A percentile compares a stretch with the other conserved stretches of the same genome.
Evolutionary conservation across 2,797 vertebrate species (phyloP).

Genomic region (Chelidonichthys spinosus): DNA sequence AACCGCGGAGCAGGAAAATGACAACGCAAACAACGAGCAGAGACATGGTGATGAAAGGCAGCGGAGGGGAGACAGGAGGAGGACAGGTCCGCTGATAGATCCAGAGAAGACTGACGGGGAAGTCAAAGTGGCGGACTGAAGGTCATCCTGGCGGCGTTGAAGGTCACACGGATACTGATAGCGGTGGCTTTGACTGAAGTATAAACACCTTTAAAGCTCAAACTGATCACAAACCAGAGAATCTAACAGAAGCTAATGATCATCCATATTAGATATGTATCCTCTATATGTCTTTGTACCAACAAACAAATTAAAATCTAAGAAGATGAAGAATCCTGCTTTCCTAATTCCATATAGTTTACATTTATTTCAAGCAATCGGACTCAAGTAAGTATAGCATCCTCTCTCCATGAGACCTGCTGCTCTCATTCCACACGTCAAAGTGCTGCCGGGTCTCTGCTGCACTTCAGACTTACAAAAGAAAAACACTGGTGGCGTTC

Average conservation of each 20-base stretch:
- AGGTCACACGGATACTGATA: background rate
- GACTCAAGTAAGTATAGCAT: too few relatives aligned
- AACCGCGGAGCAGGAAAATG: constrained; percentile 30
- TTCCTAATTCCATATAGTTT: too few relatives aligned
- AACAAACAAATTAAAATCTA: too few relatives aligned
- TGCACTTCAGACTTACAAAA: constrained; percentile 43
- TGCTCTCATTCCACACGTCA: constrained; percentile 1
- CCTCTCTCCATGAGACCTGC: constrained; percentile 22
- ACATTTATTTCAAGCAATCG: too few relatives aligned
- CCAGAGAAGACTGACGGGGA: background rate
- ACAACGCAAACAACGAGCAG: constrained; percentile 26
- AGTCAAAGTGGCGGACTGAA: constrained; percentile 1
- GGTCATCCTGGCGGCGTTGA: background rate
- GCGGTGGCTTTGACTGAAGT: constrained; percentile 2
- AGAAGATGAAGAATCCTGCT: too few relatives aligned
- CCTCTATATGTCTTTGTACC: background rate
- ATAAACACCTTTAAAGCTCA: background rate
- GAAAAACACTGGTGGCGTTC: background rate
- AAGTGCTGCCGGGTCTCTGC: constrained; percentile 33
- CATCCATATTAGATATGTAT: background rate
- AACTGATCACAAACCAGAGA: background rate
- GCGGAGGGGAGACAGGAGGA: background rate
- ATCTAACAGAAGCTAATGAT: background rate
- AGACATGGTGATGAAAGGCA: constrained; percentile 17
- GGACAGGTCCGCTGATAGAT: constrained; percentile 3